Evolutionary conservation across 2,113 vertebrate species (phyloP).

Genomic region (Vicugna pacos): DNA sequence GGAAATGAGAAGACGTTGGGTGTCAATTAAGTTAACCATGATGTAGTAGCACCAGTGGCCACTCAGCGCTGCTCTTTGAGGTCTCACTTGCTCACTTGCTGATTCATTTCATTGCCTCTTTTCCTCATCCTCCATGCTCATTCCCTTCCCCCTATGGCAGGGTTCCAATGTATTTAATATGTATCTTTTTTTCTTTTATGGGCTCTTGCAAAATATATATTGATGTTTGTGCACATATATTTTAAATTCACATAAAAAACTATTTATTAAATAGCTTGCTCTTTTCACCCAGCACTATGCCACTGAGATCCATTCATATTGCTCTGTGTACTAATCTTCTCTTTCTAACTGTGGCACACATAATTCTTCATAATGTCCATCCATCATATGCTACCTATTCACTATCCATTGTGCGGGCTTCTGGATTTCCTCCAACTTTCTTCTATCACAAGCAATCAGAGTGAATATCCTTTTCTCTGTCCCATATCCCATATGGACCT

Average conservation of each 20-base stretch:
- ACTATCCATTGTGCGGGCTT: background rate
- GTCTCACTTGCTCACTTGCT: background rate
- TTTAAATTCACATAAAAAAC: slow-evolving; percentile 24
- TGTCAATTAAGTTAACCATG: background rate
- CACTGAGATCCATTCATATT: background rate
- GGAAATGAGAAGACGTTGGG: background rate
- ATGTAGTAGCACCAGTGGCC: background rate
- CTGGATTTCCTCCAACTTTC: background rate
- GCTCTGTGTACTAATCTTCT: background rate
- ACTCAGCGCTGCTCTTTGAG: background rate
- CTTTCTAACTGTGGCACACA: background rate
- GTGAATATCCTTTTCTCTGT: background rate
- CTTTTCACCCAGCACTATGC: background rate
- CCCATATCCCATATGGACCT: background rate
- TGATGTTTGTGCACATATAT: background rate
- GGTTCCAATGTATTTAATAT: background rate
- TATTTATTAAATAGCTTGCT: background rate
- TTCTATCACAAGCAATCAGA: background rate
- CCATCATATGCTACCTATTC: background rate
- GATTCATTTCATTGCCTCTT: background rate
- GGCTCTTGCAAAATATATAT: background rate
- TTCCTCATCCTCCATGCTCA: background rate
- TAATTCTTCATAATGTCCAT: background rate
- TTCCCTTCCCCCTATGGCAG: background rate
- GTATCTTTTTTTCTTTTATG: background rate